Evolutionary conservation across 2,797 vertebrate genomes (phyloP), one percentile per base, ranked within the genome.

Genomic region (Manis crassicaudata): DNA sequence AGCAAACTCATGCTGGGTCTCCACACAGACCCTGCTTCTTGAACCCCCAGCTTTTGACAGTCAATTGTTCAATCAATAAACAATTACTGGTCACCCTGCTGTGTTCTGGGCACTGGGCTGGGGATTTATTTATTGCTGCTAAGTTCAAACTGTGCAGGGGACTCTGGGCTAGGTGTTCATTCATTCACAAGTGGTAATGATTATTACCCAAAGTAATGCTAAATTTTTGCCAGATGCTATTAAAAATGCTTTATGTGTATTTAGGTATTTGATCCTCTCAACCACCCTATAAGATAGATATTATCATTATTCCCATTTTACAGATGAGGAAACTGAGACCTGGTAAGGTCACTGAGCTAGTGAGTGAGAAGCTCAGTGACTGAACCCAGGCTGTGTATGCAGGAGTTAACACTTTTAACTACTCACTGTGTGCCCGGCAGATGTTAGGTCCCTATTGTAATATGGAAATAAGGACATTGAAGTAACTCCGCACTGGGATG

Each of bases 11-110:
- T 70, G 79, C 54, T 93, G 92, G 25, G n/a, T 86, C 75, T 94
- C 84, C 9, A 50, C 9, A 17, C 1, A 3, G 65, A 58, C 62
- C 40, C 32, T 27, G 0, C 23, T 52, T 32, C 90, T 62, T 32
- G 2, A 56, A 25, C 1, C 58, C 54, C 37, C 29, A 62, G 67
- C 63, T 95, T 96, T 81, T 94, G 96, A 94, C 91, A 86, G 90
- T 95, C 79, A 89, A 81, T 82, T 96, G 86, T 76, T 90, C 60
- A 95, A 95, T 96, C 92, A 88, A 89, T 97, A 95, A 97, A 96
- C 72, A 95, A 96, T 96, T 94, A 97, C 65, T 86, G 76, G 56
- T 12, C 3, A 68, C 52, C 58, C 70, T 77, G 75, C 76, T 91
- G 82, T 73, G 65, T 77, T 90, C 82, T 90, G 50, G 27, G 40